Conservation (phyloP, 2,888 invertebrate species). For the Latrodectus elegans region DNA sequence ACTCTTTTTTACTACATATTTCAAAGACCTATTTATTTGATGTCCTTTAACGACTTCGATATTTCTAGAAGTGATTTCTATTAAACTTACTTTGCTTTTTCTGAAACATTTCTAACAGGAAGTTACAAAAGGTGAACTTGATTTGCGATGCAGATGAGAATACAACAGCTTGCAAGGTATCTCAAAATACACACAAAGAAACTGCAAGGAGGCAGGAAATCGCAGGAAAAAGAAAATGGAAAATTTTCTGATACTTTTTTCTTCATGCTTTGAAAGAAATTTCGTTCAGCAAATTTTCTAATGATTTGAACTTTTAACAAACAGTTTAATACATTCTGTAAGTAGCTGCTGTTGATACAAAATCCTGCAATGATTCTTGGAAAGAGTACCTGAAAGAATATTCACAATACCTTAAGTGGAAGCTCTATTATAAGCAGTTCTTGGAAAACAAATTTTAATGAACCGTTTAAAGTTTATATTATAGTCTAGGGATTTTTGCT, state of each 20-base stretch:
- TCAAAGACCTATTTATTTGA: too few relatives aligned
- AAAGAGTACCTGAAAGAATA: neutral
- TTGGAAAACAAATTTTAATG: too few relatives aligned
- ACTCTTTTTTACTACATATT: too few relatives aligned
- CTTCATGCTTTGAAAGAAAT: neutral
- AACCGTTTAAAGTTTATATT: too few relatives aligned
- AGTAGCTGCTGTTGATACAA: neutral
- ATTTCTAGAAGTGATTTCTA: constrained; percentile 25
- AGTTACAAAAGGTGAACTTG: constrained; percentile 32
- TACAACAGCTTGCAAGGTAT: constrained; percentile 37
- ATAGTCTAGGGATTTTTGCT: too few relatives aligned
- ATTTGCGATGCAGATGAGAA: constrained; percentile 53
- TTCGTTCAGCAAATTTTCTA: neutral
- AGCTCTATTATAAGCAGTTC: too few relatives aligned
- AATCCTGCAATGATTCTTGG: neutral
- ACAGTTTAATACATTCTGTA: neutral
- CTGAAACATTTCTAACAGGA: neutral
- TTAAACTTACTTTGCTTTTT: neutral
- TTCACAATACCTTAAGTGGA: too few relatives aligned
- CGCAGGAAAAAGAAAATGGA: constrained; percentile 2
- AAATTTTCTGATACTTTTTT: constrained; percentile 12
- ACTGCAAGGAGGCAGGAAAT: neutral
- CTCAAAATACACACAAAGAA: constrained; percentile 26
- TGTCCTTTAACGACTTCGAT: neutral
- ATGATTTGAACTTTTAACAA: constrained; percentile 25